Evolutionary conservation across 2,113 vertebrate species (phyloP).

Genomic region (Ptyas mucosa): DNA sequence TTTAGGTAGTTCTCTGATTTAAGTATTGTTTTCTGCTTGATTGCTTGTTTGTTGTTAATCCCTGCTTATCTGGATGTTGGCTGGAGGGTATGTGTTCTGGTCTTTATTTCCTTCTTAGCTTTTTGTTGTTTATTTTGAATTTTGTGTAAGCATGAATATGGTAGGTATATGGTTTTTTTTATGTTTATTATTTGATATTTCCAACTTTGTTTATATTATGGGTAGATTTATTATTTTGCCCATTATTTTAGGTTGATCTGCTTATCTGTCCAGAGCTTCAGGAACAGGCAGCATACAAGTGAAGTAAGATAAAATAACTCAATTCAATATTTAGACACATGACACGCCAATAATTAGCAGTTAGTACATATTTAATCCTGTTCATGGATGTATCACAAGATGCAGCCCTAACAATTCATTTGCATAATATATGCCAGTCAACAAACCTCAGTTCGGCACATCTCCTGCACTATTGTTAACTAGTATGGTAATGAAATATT

Average conservation of each 20-base stretch:
- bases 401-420: background rate
- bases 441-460: background rate
- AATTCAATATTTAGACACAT: background rate
- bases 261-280: background rate
- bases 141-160: background rate
- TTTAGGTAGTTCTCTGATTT: background rate
- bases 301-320: background rate
- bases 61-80: background rate
- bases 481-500: background rate
- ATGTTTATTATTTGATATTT: background rate
- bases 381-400: background rate
- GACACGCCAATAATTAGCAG: background rate
- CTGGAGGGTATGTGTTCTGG: background rate
- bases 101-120: background rate
- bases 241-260: background rate
- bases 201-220: background rate
- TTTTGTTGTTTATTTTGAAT: background rate
- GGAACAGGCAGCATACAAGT: background rate
- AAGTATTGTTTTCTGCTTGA: background rate
- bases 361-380: background rate
- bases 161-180: background rate
- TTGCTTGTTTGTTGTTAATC: background rate
- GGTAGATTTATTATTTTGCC: background rate
- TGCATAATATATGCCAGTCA: background rate
- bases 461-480: background rate